Evolutionary conservation across 2,113 vertebrate genomes (phyloP), one percentile per base, ranked within the genome.

Genomic region (Myotis brandtii): DNA sequence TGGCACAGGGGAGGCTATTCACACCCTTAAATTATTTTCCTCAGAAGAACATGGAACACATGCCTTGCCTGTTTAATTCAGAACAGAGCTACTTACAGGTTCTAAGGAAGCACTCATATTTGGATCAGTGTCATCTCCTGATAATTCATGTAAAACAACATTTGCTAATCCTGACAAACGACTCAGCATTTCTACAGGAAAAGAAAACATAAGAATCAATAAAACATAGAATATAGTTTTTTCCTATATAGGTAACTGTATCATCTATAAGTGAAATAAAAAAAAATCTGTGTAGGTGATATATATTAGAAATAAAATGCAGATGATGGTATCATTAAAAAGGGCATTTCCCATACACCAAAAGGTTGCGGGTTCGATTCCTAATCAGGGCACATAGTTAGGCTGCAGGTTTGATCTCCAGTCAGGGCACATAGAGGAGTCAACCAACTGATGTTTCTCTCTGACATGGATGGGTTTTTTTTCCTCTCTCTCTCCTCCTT

Each of bases 81-180:
- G 13, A 88, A 37, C 17, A 89, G 30, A 76, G 20, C 12, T 96
- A 99, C 98, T 99, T 94, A 99, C 98, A 69, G 95, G 23, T 23
- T 93, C 83, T 40, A 81, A 37, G 0, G 91, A 94, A 94, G 91
- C 30, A 4, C 94, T 97, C 83, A 76, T 37, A 87, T 67, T 96
- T 14, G 82, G 67, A 94, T 97, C 96, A 75, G 92, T 97, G 84
- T 96, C 96, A 70, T 98, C 97, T 93, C 99, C 99, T 32, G 99
- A 99, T 82, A 99, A 98, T 96, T 99, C 99, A 91, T 99, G 99
- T 88, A 99, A 98, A 97, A 99, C 99, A 1, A 98, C 99, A 96
- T 93, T 99, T 92, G 99, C 99, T 97, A 99, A 98, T 93, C 99
- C 99, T 69, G 99, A 99, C 91, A 99, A 95, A 84, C 98, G 98